A percentile compares a stretch with the other conserved stretches of the same genome.
Evolutionary conservation across 2,888 invertebrate genomes (phyloP).

Genomic region (Dryobota labecula): DNA sequence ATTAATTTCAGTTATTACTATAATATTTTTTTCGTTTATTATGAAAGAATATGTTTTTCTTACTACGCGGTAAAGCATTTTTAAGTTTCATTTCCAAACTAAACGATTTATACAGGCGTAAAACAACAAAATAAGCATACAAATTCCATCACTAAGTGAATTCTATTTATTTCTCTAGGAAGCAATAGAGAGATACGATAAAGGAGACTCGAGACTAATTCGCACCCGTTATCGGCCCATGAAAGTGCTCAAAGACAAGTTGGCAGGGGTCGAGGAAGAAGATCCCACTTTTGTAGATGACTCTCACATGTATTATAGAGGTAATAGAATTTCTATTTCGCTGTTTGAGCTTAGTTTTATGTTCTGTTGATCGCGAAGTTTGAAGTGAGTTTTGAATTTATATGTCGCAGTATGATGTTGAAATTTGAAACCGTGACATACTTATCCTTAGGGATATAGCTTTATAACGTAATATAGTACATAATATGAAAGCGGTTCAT

Average conservation of each 20-base stretch:
- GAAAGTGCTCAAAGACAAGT: slow-evolving; percentile 86
- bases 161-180: slow-evolving; percentile 71
- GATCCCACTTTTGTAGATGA: slow-evolving; percentile 86
- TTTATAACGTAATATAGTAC: too few relatives aligned
- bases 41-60: not conserved
- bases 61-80: not conserved
- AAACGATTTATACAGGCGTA: not conserved
- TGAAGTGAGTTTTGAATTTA: slow-evolving; percentile 5
- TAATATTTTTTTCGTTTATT: not conserved
- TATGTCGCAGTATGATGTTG: too few relatives aligned
- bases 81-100: not conserved
- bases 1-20: not conserved
- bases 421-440: too few relatives aligned
- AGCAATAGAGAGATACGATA: slow-evolving; percentile 83
- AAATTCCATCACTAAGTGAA: not conserved
- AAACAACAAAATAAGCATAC: not conserved
- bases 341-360: slow-evolving; percentile 1
- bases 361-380: not conserved
- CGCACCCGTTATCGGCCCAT: slow-evolving; percentile 87
- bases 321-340: slow-evolving; percentile 68
- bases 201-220: slow-evolving; percentile 84
- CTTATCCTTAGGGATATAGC: too few relatives aligned
- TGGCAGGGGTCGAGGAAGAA: slow-evolving; percentile 82
- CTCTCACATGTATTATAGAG: slow-evolving; percentile 86
- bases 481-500: too few relatives aligned